Percentiles rank a stretch among this genome's conserved stretches.
These are phyloP conservation scores for Pempheris klunzingeri DNA, from an alignment of 2,797 vertebrate species.

Conservation along the genomic window DNA sequence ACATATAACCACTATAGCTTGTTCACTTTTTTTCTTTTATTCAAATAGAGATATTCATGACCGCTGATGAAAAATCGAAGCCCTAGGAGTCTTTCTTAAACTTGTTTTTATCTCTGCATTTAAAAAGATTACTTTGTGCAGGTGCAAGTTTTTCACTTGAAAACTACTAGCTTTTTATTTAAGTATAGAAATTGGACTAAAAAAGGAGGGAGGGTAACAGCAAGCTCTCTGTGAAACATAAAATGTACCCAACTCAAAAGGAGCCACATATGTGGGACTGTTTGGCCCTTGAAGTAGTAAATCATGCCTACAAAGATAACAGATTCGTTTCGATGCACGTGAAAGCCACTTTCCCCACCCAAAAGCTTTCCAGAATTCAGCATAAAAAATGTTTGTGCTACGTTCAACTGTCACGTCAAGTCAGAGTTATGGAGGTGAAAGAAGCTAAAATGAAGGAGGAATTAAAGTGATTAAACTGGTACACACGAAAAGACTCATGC, in stretches of 20 bases:
- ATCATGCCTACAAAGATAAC: constrained; percentile 11
- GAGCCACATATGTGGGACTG: constrained; percentile 4
- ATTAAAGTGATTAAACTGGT: constrained; percentile 76
- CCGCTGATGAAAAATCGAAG: background rate
- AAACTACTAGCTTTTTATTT: background rate
- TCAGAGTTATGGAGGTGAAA: constrained; percentile 55
- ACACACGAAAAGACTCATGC: constrained; percentile 73
- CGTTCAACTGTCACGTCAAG: constrained; percentile 53
- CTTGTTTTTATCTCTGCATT: background rate
- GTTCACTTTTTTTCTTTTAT: background rate
- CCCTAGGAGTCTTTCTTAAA: background rate
- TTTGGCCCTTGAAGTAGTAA: background rate
- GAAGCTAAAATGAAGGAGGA: constrained; percentile 61
- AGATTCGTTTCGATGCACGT: constrained; percentile 47
- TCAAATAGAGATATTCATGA: background rate
- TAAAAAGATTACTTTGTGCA: background rate
- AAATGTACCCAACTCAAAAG: constrained; percentile 1
- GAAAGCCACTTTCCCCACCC: background rate
- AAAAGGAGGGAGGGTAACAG: background rate
- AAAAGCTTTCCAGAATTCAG: constrained; percentile 28
- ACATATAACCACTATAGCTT: background rate
- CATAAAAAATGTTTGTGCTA: constrained; percentile 23
- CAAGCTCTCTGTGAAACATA: background rate
- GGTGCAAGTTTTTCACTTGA: background rate
- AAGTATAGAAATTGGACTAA: constrained; percentile 2